Percentiles rank a stretch among this genome's conserved stretches.
phyloP scores from a whole-genome alignment of 1,140 invertebrate species.

The Psilanteris sp. region DNA sequence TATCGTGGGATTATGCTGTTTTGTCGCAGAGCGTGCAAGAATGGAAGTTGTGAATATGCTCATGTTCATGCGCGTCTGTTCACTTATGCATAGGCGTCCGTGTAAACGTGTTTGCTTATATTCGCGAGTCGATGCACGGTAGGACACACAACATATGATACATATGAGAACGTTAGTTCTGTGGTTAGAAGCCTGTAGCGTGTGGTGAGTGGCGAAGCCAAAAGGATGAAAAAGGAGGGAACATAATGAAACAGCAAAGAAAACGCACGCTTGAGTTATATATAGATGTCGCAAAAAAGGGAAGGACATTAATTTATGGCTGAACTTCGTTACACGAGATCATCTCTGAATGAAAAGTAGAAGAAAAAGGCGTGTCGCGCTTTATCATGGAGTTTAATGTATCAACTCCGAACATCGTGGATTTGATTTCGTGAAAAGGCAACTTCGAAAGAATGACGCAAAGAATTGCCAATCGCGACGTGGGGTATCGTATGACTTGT shows the following conservation, averaged over 20 bases:
- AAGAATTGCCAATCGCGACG: slow-evolving; percentile 8
- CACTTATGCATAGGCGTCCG: slow-evolving; percentile 42
- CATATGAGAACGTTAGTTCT: slow-evolving; percentile 80
- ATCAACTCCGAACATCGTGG: slow-evolving; percentile 18
- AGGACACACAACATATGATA: slow-evolving; percentile 78
- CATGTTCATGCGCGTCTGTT: slow-evolving; percentile 40
- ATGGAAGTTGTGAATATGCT: slow-evolving; percentile 44
- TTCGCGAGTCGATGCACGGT: slow-evolving; percentile 70
- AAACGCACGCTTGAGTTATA: slow-evolving; percentile 25
- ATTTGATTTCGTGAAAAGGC: slow-evolving; percentile 7
- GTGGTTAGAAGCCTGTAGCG: slow-evolving; percentile 79
- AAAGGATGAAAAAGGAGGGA: slow-evolving; percentile 54
- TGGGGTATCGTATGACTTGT: slow-evolving; percentile 50
- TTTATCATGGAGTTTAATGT: slow-evolving; percentile 20
- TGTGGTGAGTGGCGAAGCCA: slow-evolving; percentile 68
- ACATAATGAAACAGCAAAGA: slow-evolving; percentile 28
- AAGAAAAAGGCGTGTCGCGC: background rate
- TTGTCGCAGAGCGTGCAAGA: slow-evolving; percentile 42
- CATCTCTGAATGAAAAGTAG: slow-evolving; percentile 1
- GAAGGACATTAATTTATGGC: slow-evolving; percentile 34
- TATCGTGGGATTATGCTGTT: slow-evolving; percentile 49
- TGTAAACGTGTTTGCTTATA: slow-evolving; percentile 59
- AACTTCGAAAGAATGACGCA: background rate
- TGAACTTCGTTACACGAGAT: slow-evolving; percentile 28
- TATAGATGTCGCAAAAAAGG: slow-evolving; percentile 31